Percentiles rank a stretch among this genome's conserved stretches.
These are phyloP conservation scores for Struthidea cinerea DNA, from an alignment of 2,113 vertebrate genomes.

Conservation along the genomic window DNA sequence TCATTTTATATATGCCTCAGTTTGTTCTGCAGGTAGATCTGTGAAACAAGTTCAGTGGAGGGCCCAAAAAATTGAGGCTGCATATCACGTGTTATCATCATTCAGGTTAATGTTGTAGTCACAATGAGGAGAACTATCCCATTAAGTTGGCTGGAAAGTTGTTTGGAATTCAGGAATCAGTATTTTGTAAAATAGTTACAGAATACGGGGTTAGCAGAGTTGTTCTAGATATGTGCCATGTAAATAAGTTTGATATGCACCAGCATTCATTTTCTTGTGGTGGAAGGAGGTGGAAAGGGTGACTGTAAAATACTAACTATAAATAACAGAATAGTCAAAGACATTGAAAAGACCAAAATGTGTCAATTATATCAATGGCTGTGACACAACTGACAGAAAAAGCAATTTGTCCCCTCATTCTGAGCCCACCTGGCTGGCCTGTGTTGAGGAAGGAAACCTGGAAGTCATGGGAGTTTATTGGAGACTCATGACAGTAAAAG, in stretches of 20 bases:
- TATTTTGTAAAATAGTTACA: not conserved
- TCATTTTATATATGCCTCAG: not conserved
- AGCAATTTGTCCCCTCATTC: not conserved
- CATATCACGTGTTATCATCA: accelerated
- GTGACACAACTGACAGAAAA: not conserved
- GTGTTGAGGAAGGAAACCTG: no score
- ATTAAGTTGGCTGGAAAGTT: not conserved
- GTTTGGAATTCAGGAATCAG: not conserved
- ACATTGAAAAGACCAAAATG: not conserved
- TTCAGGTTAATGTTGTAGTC: not conserved
- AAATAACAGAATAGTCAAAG: not conserved
- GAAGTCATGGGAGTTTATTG: not conserved
- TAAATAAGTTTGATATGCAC: not conserved
- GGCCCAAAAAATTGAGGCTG: not conserved
- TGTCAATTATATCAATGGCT: not conserved
- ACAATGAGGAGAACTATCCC: not conserved
- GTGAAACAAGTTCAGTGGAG: not conserved
- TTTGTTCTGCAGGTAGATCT: not conserved
- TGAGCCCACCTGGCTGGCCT: not conserved
- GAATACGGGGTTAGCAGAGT: not conserved
- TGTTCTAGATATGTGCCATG: not conserved
- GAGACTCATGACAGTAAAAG: not conserved
- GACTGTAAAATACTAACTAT: not conserved
- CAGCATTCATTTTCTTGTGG: not conserved
- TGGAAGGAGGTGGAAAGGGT: not conserved